These are phyloP conservation scores for Clarias platycephalus DNA, from an alignment of 2,797 vertebrate genomes.

Conservation along the genomic window DNA sequence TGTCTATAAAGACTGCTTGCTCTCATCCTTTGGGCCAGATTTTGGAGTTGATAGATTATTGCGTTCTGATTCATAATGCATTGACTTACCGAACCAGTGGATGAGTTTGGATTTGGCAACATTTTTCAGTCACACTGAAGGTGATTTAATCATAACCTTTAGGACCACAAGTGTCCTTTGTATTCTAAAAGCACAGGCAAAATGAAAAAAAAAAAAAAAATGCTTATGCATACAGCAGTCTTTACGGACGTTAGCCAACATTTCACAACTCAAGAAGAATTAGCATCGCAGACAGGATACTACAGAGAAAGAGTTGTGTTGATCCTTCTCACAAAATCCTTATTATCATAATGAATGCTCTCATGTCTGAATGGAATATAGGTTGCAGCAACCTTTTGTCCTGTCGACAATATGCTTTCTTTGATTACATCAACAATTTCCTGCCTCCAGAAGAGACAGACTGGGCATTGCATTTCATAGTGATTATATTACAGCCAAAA, in stretches of 20 bases:
- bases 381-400: background rate
- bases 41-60: constrained; percentile 64
- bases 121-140: constrained; percentile 61
- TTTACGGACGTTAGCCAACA: background rate
- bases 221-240: background rate
- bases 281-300: background rate
- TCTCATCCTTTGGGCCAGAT: constrained; percentile 46
- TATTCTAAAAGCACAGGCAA: background rate
- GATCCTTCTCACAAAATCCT: background rate
- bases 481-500: background rate
- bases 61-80: constrained; percentile 60
- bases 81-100: constrained; percentile 58
- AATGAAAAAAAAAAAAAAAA: background rate
- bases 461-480: background rate
- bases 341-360: constrained; percentile 8
- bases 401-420: constrained; percentile 16
- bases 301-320: background rate
- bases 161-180: constrained; percentile 35
- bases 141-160: constrained; percentile 77
- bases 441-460: background rate
- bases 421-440: constrained; percentile 26
- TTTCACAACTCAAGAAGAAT: background rate
- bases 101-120: constrained; percentile 59
- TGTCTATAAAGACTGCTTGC: constrained; percentile 58
- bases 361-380: constrained; percentile 2